A percentile compares a stretch with the other conserved stretches of the same genome.
Conservation (phyloP, 2,113 vertebrate genomes). For the Heliornis fulica region DNA sequence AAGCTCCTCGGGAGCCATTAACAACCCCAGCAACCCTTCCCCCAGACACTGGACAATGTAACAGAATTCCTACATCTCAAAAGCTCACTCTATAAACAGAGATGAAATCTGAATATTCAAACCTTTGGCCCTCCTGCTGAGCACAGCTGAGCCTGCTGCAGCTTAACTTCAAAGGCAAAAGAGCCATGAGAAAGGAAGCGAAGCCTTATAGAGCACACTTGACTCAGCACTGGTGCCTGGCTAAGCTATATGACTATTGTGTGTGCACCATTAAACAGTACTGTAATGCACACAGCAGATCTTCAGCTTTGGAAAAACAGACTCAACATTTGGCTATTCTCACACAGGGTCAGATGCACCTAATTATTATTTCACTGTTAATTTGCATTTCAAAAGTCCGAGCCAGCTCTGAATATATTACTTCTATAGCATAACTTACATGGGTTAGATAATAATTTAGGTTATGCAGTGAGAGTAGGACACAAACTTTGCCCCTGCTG, state of each 20-base stretch:
- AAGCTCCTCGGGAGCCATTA: not conserved
- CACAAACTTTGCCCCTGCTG: not conserved
- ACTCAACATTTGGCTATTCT: not conserved
- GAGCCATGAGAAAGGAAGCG: constrained; percentile 54
- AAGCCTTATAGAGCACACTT: not conserved
- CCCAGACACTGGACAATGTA: not conserved
- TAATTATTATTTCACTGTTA: not conserved
- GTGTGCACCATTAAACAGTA: not conserved
- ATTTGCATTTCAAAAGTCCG: not conserved
- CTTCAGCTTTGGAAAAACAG: not conserved
- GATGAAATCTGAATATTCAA: constrained; percentile 63
- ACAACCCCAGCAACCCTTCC: constrained; percentile 10
- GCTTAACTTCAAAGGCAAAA: constrained; percentile 51
- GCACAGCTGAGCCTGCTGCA: constrained; percentile 60
- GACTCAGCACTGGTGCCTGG: constrained; percentile 2
- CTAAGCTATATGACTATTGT: not conserved
- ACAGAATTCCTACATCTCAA: constrained; percentile 51
- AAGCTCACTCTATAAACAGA: constrained; percentile 38
- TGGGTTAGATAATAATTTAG: not conserved
- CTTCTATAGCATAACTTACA: not conserved
- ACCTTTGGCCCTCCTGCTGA: constrained; percentile 5
- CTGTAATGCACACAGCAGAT: not conserved
- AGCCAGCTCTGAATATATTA: not conserved
- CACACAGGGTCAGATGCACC: not conserved
- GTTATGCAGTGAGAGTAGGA: not conserved